Base-by-base conservation (phyloP, 2,113 vertebrate genomes). In the Chelonoidis abingdonii region DNA sequence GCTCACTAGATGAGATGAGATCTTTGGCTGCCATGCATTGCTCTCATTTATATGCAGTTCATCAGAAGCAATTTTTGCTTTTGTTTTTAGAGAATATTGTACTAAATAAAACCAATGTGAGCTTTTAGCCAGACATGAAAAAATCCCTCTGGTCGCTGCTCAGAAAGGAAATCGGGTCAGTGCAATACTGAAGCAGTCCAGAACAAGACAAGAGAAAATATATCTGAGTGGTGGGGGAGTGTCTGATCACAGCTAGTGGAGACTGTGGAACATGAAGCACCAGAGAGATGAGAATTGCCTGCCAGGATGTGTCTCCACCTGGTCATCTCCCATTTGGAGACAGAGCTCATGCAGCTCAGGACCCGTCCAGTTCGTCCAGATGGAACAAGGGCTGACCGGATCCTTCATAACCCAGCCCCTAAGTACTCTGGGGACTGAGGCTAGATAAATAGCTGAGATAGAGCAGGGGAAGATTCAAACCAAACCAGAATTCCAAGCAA, bases 401-500 rank as follows among this genome's bases (percentile, higher is more conserved):
- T 79, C 80, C 94, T 82, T 95, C 2, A 0, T 24, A 90, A 81
- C 54, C 87, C 85, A 95, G 96, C 96, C 93, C 97, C 97, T 96
- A 86, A 0, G 92, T 89, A 56, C 94, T 94, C 13, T 87, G 94
- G 94, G 92, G 96, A 92, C 91, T 97, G 95, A 92, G 95, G 96
- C 91, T 92, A 97, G 96, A 97, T 97, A 97, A 97, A 96, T 94
- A 92, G 92, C 95, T 93, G 89, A 97, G 95, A 97, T 92, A 90
- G 86, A 97, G 95, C 96, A 96, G 85, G 94, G 92, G 96, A 95
- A 97, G 65, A 5, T 80, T 86, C 21, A 4, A 89, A 84, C 69
- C 27, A 0, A 0, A 91, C 93, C 91, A 94, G 96, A 97, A 97
- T 97, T 89, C 88, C 95, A 97, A 89, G 89, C 95, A 95, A 0